Base-by-base conservation (phyloP, 1,140 invertebrate genomes). In the Leguminivora glycinivorella region DNA sequence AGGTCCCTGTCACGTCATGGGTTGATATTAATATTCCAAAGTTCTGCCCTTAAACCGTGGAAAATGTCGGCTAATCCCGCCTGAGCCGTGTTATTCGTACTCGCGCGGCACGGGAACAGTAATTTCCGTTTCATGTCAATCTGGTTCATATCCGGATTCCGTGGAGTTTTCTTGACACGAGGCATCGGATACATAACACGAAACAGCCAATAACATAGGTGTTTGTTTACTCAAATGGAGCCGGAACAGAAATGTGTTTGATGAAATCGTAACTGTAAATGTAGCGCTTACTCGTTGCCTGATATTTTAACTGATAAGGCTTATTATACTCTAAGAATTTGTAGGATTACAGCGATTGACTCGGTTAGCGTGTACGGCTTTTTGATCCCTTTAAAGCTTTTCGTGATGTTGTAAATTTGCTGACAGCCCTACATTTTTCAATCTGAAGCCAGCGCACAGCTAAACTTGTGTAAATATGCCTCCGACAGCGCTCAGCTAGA, bases 21-120 rank as follows among this genome's bases (percentile, higher is more conserved):
- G 47, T 22, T 52, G 58, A 29, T 63, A 63, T 63, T 63, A 63
- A 63, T 63, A 63, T 63, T 63, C 58, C n/a, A 29, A 31, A n/a
- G 25, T 63, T 60, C 26, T 29, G 25, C 58, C 58, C 56, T 26
- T 63, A 63, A 63, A 29, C 9, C n/a, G 56, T 63, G 58, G 58
- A 17, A 63, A 31, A 31, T 31, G 26, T 14, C 25, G 26, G 58
- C 6, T 63, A 63, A 63, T 63, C 58, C 58, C 4, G 25, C 58
- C 26, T n/a, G 12, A 17, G 25, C 58, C 26, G 58, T 34, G 58
- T 63, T 63, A 63, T 34, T 29, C 58, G 58, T 31, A 63, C 58
- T 63, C 26, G n/a, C 58, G 19, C 58, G 58, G 58, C 19, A 63
- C 58, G 26, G 58, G 26, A 63, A 63, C 58, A 17, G 58, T 63